Conservation (phyloP, 1,140 invertebrate genomes). For the Melanaphis sacchari region DNA sequence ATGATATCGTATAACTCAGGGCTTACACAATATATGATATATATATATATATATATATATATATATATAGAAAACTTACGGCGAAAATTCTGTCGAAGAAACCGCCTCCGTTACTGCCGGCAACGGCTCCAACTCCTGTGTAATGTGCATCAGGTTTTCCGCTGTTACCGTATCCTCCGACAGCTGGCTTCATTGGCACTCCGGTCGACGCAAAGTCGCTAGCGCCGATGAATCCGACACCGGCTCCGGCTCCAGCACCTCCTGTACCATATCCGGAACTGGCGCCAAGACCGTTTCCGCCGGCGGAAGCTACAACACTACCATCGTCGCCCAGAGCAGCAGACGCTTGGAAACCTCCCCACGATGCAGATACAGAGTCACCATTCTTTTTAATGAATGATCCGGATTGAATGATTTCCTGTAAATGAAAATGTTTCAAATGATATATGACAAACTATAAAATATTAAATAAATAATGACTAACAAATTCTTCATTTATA, state of each 20-base stretch:
- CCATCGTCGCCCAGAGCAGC: conserved; percentile 39
- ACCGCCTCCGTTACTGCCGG: neutral
- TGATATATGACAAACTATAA: neutral
- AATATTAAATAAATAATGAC: neutral
- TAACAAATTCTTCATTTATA: neutral
- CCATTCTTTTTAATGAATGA: neutral
- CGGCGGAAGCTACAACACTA: conserved; percentile 34
- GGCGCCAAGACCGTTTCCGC: conserved; percentile 10
- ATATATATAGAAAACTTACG: conserved; percentile 52
- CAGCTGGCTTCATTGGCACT: neutral
- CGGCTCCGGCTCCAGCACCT: neutral
- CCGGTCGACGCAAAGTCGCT: neutral
- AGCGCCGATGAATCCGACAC: neutral
- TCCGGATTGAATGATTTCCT: conserved; percentile 38
- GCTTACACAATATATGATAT: no score
- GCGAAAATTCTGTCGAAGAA: conserved; percentile 58
- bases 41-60: no score
- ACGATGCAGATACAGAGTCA: conserved; percentile 20
- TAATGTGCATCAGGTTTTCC: neutral
- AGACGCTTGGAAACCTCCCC: conserved; percentile 49
- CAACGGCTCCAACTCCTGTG: neutral
- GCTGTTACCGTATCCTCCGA: neutral
- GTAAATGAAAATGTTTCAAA: neutral
- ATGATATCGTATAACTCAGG: neutral
- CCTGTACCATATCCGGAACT: neutral